Percentiles rank a stretch among this genome's conserved stretches.
These are phyloP conservation scores for Tragulus kanchil DNA, from an alignment of 2,113 vertebrate species.

Conservation along the genomic window DNA sequence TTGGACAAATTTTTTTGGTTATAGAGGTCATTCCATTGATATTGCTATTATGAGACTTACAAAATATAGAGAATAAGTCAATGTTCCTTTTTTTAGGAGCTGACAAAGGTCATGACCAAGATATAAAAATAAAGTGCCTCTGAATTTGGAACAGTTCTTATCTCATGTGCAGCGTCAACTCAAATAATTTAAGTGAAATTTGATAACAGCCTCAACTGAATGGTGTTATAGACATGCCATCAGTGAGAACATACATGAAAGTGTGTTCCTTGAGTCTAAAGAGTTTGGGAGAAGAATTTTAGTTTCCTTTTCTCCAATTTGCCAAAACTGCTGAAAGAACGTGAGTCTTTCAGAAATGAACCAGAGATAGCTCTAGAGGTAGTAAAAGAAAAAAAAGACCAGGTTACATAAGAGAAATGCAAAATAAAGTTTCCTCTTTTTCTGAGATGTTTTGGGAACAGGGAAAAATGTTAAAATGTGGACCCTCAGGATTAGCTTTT, in stretches of 20 bases:
- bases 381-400: background rate
- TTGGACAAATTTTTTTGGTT: background rate
- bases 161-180: background rate
- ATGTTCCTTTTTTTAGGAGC: background rate
- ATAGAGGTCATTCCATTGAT: background rate
- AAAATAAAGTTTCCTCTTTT: background rate
- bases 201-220: background rate
- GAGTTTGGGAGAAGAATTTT: background rate
- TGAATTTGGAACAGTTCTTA: background rate
- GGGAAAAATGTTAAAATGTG: background rate
- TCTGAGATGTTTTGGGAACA: background rate
- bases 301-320: background rate
- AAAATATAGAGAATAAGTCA: background rate
- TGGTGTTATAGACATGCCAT: background rate
- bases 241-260: background rate
- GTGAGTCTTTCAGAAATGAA: background rate
- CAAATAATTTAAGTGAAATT: background rate
- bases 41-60: background rate
- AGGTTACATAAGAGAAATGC: background rate
- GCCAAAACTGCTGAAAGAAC: background rate
- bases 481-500: background rate
- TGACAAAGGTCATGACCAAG: slow-evolving; percentile 3
- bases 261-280: background rate
- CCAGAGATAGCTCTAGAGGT: background rate
- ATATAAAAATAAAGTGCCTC: background rate